Evolutionary conservation across 1,140 invertebrate genomes (phyloP).

Genomic region (Hermetia illucens): DNA sequence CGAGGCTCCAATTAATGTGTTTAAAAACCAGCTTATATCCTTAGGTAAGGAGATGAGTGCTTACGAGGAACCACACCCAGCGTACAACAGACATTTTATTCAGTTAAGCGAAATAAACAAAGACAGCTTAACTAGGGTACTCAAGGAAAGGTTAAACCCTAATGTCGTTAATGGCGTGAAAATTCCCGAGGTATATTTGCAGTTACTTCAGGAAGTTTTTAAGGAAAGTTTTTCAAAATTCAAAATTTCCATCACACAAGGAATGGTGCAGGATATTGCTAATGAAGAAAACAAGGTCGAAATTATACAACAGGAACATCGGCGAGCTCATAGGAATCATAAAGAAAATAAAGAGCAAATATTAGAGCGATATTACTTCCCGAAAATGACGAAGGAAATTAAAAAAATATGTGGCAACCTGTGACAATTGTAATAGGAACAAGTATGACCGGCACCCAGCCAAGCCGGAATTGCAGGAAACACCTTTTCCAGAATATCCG

Average conservation of each 20-base stretch:
- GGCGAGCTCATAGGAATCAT: conserved; percentile 5
- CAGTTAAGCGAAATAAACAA: not conserved
- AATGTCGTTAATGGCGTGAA: conserved; percentile 8
- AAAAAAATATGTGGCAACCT: conserved; percentile 3
- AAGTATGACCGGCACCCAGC: conserved; percentile 7
- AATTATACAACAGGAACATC: conserved; percentile 5
- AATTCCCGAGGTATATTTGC: conserved; percentile 2
- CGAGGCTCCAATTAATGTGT: conserved; percentile 1
- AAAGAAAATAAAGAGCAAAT: conserved; percentile 6
- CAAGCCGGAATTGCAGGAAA: conserved; percentile 3
- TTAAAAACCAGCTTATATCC: conserved; percentile 1
- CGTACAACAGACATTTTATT: not conserved
- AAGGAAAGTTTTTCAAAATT: conserved; percentile 4
- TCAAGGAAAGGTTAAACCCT: conserved; percentile 2
- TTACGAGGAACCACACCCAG: not conserved
- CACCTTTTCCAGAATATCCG: conserved; percentile 4
- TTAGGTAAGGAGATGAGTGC: not conserved
- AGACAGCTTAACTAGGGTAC: not conserved
- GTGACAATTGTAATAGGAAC: conserved; percentile 4
- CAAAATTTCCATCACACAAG: conserved; percentile 7
- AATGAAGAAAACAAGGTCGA: not conserved
- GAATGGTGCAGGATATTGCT: conserved; percentile 4
- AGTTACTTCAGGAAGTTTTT: conserved; percentile 4
- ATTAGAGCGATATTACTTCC: conserved; percentile 7
- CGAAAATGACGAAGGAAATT: conserved; percentile 3